Evolutionary conservation across 2,113 vertebrate genomes (phyloP), one percentile per base, ranked within the genome.

Genomic region (Butorides virescens): DNA sequence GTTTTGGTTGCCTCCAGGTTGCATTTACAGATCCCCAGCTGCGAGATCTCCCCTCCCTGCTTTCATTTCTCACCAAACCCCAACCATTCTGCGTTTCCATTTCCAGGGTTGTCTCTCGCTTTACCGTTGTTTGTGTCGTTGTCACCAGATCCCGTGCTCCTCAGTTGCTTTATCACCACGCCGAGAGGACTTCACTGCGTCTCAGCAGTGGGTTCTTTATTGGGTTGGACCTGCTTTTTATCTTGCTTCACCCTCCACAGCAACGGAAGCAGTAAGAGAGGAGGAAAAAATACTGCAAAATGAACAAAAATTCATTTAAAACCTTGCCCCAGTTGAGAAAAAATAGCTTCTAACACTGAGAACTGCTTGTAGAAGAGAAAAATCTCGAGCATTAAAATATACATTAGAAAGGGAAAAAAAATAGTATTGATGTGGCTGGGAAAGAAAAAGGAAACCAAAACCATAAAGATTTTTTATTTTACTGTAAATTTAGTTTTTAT

Each of bases 281-380:
- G 67, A 56, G 95, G 94, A 71, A 98, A 80, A 7, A 97, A 71
- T 49, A 46, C 98, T 98, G 94, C 37, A 97, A 91, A 92, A 94
- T 11, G 53, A 82, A 71, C 6, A 19, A 56, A 80, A 73, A 67
- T 5, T 16, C 4, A 26, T 21, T 44, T 30, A 52, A 72, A 27
- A 23, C 27, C 65, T 27, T 30, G 49, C 5, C 14, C 11, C 27
- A 18, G 7, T 2, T 39, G 52, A 56, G 36, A n/a, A 75, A 72
- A 79, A 56, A 26, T 7, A n/a, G 4, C 21, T 67, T 27, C 49
- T 29, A 53, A 15, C 16, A 15, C 20, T 9, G 8, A 7, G n/a
- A 70, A 50, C 3, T 10, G 17, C 17, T 88, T 26, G 7, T 0
- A 26, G 13, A 15, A 74, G 22, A 53, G 34, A 15, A 61, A 37